Evolutionary conservation across 2,888 invertebrate species (phyloP).

Genomic region (Marasmarcha lunaedactyla): DNA sequence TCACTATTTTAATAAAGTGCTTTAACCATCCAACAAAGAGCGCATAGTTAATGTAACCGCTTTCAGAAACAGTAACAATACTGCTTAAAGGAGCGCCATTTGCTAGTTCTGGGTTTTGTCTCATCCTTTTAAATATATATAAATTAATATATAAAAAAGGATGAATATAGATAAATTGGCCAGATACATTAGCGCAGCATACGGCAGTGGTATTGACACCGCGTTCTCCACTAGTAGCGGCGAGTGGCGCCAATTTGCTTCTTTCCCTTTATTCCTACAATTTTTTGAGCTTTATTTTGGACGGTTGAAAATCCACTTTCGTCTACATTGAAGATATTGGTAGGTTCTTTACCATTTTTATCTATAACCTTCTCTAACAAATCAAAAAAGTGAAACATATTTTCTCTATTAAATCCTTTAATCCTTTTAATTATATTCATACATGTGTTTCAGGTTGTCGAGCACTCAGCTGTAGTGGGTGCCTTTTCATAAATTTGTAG

Average conservation of each 20-base stretch:
- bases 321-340: conserved; percentile 9
- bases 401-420: no score
- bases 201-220: conserved; percentile 1
- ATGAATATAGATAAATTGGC: conserved; percentile 4
- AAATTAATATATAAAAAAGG: no score
- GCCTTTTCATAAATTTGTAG: no score
- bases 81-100: conserved; percentile 11
- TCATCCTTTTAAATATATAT: conserved; percentile 4
- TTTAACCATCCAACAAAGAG: conserved; percentile 5
- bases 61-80: conserved; percentile 7
- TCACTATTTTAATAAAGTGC: conserved; percentile 4
- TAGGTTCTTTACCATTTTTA: no score
- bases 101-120: background rate
- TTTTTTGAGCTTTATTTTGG: conserved; percentile 11
- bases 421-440: no score
- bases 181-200: conserved; percentile 1
- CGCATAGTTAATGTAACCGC: conserved; percentile 3
- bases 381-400: no score
- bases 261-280: conserved; percentile 11
- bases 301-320: conserved; percentile 12
- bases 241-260: conserved; percentile 9
- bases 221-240: conserved; percentile 11
- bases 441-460: no score
- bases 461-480: no score
- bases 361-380: no score